Evolutionary conservation across 1,140 invertebrate genomes (phyloP).

Genomic region (Nebria ingens): DNA sequence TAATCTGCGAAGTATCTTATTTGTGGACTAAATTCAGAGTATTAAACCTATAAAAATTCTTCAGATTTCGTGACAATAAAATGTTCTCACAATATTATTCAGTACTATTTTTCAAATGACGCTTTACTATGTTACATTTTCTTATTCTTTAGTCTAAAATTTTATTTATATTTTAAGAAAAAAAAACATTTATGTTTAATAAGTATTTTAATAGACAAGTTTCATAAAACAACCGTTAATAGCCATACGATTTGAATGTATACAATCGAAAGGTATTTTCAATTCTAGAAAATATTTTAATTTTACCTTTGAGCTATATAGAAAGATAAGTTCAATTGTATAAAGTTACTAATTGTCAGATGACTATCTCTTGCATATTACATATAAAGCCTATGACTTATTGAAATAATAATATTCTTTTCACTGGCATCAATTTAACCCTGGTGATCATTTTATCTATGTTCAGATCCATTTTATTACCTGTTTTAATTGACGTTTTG

Average conservation of each 20-base stretch:
- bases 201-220: no score
- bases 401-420: neutral
- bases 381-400: neutral
- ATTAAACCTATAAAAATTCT: no score
- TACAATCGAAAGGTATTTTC: neutral
- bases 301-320: neutral
- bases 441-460: neutral
- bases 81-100: no score
- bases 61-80: no score
- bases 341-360: neutral
- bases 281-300: neutral
- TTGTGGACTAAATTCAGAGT: no score
- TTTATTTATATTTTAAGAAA: no score
- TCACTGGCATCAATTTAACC: neutral
- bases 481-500: neutral
- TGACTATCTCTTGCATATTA: neutral
- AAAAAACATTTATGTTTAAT: no score
- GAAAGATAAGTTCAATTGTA: neutral
- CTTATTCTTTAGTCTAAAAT: no score
- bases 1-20: no score
- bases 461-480: neutral
- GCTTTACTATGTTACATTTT: no score
- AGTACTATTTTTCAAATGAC: no score
- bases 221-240: no score
- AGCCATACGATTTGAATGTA: neutral